Evolutionary conservation across 2,113 vertebrate species (phyloP), one percentile per base, ranked within the genome.

Genomic region (Phalacrocorax pelagicus): DNA sequence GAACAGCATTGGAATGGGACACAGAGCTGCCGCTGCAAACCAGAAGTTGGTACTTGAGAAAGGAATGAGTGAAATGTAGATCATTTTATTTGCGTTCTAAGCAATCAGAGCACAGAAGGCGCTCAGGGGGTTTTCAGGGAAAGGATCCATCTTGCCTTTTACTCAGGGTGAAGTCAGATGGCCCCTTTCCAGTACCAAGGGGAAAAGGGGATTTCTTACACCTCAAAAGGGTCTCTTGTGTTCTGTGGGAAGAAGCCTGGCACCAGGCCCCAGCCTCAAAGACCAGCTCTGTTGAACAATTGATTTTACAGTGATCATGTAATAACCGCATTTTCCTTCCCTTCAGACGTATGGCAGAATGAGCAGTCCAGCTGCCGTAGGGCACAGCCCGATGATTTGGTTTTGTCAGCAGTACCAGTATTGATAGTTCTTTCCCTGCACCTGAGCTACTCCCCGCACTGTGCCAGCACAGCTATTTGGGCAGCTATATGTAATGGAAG

Each of bases 61-160:
- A 81, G 65, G 88, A 91, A 86, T 55, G 73, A 91, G 36, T 61
- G 70, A 92, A 93, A 91, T 61, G 65, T 36, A n/a, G 74, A 91
- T 67, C 0, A 8, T 81, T 90, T 87, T 75, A 72, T 91, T 90
- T 90, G 81, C 1, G 1, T 54, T 83, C 51, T 70, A n/a, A 83
- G 85, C 72, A 77, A 62, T 92, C 63, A 34, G 71, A 66, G 42
- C 40, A 42, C 67, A 74, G 49, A 74, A 88, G 58, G 66, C 22
- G 29, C 74, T 85, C 36, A 29, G 58, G 21, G 40, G 17, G 6
- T 11, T 44, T 55, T 80, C 42, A 71, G 46, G 79, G 63, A 77
- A 95, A 73, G 38, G 74, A 69, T 82, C 23, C 74, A 62, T 88
- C 85, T 82, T 77, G 42, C 66, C 54, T 80, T 38, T 30, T 36